Conservation (phyloP, 2,888 invertebrate species). For the Drosophila niveifrons region DNA sequence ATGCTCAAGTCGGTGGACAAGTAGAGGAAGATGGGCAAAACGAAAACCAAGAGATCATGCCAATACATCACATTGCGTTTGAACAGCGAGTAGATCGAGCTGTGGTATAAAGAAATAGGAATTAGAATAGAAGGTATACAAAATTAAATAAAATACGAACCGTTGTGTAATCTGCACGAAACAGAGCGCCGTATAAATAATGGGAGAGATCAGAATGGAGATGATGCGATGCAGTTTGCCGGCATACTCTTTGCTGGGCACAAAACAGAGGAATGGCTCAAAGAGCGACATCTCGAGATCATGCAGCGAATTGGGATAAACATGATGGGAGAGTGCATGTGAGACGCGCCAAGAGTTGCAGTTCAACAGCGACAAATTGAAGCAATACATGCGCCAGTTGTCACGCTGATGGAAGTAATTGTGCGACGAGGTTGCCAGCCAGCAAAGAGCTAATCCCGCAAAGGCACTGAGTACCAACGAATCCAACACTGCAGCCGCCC, state of each 20-base stretch:
- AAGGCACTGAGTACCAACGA: constrained; percentile 77
- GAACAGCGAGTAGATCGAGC: constrained; percentile 58
- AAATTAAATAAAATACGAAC: constrained; percentile 31
- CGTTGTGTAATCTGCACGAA: constrained; percentile 51
- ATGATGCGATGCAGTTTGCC: constrained; percentile 86
- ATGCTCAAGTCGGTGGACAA: constrained; percentile 70
- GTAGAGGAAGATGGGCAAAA: constrained; percentile 84
- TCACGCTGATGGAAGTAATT: constrained; percentile 92
- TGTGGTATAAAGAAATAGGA: constrained; percentile 3
- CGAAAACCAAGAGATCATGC: constrained; percentile 84
- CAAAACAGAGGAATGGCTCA: constrained; percentile 89
- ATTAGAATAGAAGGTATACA: neutral
- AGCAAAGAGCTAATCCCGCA: constrained; percentile 87
- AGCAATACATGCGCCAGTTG: constrained; percentile 92
- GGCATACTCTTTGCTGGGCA: constrained; percentile 87
- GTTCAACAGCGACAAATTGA: constrained; percentile 88
- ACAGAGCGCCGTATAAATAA: constrained; percentile 65
- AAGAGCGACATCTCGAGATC: constrained; percentile 90
- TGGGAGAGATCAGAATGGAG: constrained; percentile 86
- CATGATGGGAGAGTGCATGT: constrained; percentile 91
- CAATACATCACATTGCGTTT: constrained; percentile 71
- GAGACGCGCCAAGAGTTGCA: constrained; percentile 90
- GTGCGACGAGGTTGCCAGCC: constrained; percentile 88
- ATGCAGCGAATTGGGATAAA: constrained; percentile 91
- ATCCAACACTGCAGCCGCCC: constrained; percentile 74